phyloP scores from a whole-genome alignment of 2,888 invertebrate genomes.

The Nowickia ferox region DNA sequence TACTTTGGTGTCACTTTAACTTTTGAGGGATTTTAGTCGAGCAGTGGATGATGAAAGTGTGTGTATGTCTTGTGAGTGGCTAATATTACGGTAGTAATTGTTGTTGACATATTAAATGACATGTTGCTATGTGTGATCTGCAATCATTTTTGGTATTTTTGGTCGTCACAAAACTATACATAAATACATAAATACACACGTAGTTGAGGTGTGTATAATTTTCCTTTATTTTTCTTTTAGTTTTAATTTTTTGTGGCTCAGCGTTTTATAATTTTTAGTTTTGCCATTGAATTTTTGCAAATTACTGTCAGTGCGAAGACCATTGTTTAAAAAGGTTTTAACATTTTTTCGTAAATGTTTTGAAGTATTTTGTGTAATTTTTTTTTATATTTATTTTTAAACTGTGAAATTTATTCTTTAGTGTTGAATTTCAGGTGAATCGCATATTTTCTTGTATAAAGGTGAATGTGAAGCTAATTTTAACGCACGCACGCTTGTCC shows the following conservation, averaged over 20 bases:
- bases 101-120: slow-evolving; percentile 78
- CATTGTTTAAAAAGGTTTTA: slow-evolving; percentile 61
- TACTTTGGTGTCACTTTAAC: slow-evolving; percentile 71
- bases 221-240: background rate
- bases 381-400: slow-evolving; percentile 1
- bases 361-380: slow-evolving; percentile 56
- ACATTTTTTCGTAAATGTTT: slow-evolving; percentile 69
- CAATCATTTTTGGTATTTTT: slow-evolving; percentile 73
- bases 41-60: slow-evolving; percentile 31
- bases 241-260: slow-evolving; percentile 38
- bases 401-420: slow-evolving; percentile 6
- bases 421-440: slow-evolving; percentile 55
- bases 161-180: slow-evolving; percentile 47
- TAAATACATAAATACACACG: background rate
- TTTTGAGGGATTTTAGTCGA: slow-evolving; percentile 52
- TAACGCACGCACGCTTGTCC: background rate
- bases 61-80: slow-evolving; percentile 55
- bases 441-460: slow-evolving; percentile 15
- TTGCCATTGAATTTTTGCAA: slow-evolving; percentile 67
- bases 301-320: slow-evolving; percentile 71
- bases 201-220: slow-evolving; percentile 3
- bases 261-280: slow-evolving; percentile 19
- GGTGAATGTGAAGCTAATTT: slow-evolving; percentile 23
- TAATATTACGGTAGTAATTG: slow-evolving; percentile 77
- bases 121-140: slow-evolving; percentile 75